phyloP scores from a whole-genome alignment of 2,888 invertebrate species.

The Drosophila yooni region DNA sequence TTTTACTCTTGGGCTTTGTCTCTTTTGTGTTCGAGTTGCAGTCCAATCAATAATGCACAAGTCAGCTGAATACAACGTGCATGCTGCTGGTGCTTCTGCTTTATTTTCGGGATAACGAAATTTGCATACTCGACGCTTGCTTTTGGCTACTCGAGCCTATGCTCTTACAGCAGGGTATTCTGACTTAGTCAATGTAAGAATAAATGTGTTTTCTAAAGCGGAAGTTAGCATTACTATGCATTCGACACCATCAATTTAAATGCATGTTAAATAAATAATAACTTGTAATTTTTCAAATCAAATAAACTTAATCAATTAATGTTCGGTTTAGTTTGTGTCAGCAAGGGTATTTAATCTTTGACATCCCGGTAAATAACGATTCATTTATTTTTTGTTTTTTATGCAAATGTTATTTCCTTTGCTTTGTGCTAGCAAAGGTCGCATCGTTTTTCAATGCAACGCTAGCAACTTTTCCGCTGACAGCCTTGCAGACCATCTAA shows the following conservation, averaged over 20 bases:
- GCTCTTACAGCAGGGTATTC: conserved; percentile 12
- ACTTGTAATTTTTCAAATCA: not conserved
- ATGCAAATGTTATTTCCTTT: conserved; percentile 55
- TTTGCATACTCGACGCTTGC: conserved; percentile 53
- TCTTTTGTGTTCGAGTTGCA: conserved; percentile 45
- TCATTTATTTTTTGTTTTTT: conserved; percentile 22
- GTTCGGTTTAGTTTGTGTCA: not conserved
- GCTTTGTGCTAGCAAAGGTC: conserved; percentile 47
- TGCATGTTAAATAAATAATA: not conserved
- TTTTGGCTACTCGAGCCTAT: conserved; percentile 1
- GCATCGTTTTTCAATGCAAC: conserved; percentile 65
- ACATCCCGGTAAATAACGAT: not conserved
- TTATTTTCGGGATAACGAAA: conserved; percentile 65
- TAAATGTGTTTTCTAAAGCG: not conserved
- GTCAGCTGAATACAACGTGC: conserved; percentile 39
- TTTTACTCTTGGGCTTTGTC: conserved; percentile 8
- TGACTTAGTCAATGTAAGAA: not conserved
- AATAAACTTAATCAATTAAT: not conserved
- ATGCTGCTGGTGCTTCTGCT: conserved; percentile 6
- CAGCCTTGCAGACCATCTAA: conserved; percentile 54
- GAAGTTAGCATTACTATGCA: not conserved
- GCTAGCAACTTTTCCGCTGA: conserved; percentile 62
- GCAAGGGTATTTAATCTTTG: conserved; percentile 22
- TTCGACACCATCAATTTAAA: not conserved
- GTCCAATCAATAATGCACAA: conserved; percentile 73